Conservation (phyloP, 2,797 vertebrate species). For the Alca torda region DNA sequence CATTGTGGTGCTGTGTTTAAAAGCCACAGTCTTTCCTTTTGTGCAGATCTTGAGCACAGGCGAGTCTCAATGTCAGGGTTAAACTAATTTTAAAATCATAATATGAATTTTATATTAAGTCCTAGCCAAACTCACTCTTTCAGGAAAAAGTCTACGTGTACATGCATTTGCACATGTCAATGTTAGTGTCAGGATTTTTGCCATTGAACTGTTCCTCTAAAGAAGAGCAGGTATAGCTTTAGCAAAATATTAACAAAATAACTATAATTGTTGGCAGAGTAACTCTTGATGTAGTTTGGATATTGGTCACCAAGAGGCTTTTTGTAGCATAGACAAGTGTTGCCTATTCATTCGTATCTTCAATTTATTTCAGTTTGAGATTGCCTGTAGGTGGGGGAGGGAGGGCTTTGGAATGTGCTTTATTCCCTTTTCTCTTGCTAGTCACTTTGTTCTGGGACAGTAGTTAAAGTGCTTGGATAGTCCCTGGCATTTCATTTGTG, state of each 20-base stretch:
- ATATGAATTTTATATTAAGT: background rate
- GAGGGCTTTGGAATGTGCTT: background rate
- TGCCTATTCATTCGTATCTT: rapidly evolving
- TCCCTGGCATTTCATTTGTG: background rate
- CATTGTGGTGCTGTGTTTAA: background rate
- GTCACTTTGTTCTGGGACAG: rapidly evolving
- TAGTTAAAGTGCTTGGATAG: background rate
- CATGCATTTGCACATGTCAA: rapidly evolving
- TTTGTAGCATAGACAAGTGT: background rate
- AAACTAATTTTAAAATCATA: background rate
- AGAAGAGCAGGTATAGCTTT: background rate
- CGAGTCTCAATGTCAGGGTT: background rate
- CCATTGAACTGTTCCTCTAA: background rate
- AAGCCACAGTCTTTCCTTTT: background rate
- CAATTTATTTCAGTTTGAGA: background rate
- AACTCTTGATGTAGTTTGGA: background rate
- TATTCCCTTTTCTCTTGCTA: background rate
- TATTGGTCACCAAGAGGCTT: background rate
- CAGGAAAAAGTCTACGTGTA: background rate
- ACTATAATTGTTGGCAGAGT: background rate
- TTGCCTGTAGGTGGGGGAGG: background rate
- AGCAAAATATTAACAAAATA: background rate
- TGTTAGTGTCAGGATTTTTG: background rate
- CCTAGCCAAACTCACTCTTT: background rate
- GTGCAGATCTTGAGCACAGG: background rate